Percentiles rank a stretch among this genome's conserved stretches.
Conservation (phyloP, 2,888 invertebrate species). For the Ennomos quercinarius region DNA sequence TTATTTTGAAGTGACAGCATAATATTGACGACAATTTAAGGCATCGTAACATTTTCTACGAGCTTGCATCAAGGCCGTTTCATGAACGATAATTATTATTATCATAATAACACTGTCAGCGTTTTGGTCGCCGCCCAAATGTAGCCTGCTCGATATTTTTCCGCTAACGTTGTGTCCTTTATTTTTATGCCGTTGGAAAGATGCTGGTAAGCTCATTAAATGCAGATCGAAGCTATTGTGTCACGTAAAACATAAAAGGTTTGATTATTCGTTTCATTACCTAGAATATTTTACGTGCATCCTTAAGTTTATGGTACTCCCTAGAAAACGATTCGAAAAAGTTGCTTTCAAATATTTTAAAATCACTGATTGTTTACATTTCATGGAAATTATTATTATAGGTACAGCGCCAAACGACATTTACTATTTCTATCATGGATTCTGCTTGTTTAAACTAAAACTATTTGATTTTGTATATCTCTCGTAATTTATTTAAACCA, state of each 20-base stretch:
- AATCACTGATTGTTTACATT: no score
- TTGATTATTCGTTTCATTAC: conserved; percentile 4
- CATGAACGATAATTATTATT: conserved; percentile 12
- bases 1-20: neutral
- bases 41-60: neutral
- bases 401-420: no score
- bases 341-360: no score
- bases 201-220: conserved; percentile 22
- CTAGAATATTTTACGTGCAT: neutral
- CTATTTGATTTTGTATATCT: no score
- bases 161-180: conserved; percentile 4
- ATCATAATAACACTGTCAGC: conserved; percentile 11
- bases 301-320: no score
- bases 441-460: no score
- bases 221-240: conserved; percentile 19
- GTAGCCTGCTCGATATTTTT: conserved; percentile 2
- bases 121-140: conserved; percentile 15
- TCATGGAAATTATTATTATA: no score
- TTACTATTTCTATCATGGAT: no score
- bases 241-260: conserved; percentile 12
- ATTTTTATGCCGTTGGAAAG: conserved; percentile 9
- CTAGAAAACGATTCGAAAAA: no score
- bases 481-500: no score
- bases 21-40: neutral
- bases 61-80: conserved; percentile 10